Conservation (phyloP, 2,797 vertebrate genomes). For the Megalops cyprinoides region DNA sequence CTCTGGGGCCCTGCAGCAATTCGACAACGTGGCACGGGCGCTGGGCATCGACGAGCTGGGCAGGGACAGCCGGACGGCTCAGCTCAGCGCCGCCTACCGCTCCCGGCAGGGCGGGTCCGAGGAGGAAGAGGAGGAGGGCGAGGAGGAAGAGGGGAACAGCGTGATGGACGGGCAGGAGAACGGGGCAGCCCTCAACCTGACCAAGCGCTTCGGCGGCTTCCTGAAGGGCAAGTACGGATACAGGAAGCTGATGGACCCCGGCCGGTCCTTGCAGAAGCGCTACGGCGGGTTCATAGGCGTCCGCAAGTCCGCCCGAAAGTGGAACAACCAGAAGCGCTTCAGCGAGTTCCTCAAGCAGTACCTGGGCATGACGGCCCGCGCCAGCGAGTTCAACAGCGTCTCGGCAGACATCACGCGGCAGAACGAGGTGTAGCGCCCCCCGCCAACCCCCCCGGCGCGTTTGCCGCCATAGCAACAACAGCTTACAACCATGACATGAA, state of each 20-base stretch:
- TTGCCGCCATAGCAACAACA: background rate
- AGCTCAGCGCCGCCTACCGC: conserved; percentile 54
- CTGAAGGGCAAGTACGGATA: conserved; percentile 76
- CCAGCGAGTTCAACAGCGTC: conserved; percentile 81
- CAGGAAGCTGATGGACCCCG: conserved; percentile 72
- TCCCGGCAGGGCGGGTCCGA: conserved; percentile 56
- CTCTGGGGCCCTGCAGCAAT: conserved; percentile 65
- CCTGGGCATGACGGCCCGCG: conserved; percentile 86
- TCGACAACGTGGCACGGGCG: conserved; percentile 64
- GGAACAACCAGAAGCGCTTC: conserved; percentile 98
- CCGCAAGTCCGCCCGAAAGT: conserved; percentile 92
- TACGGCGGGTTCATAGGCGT: conserved; percentile 95
- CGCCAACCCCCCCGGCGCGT: conserved; percentile 33
- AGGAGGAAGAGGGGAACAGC: conserved; percentile 45
- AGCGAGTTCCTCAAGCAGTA: conserved; percentile 96
- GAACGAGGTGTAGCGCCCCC: conserved; percentile 74
- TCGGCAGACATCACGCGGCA: conserved; percentile 75
- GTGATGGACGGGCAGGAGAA: conserved; percentile 48
- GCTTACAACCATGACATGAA: background rate
- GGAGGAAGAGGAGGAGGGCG: conserved; percentile 60
- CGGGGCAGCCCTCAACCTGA: conserved; percentile 64
- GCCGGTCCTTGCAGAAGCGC: conserved; percentile 88
- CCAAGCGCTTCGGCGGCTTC: conserved; percentile 77
- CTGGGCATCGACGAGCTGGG: conserved; percentile 58
- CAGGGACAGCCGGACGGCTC: conserved; percentile 46